Evolutionary conservation across 2,888 invertebrate genomes (phyloP).

Genomic region (Aethes cnicana): DNA sequence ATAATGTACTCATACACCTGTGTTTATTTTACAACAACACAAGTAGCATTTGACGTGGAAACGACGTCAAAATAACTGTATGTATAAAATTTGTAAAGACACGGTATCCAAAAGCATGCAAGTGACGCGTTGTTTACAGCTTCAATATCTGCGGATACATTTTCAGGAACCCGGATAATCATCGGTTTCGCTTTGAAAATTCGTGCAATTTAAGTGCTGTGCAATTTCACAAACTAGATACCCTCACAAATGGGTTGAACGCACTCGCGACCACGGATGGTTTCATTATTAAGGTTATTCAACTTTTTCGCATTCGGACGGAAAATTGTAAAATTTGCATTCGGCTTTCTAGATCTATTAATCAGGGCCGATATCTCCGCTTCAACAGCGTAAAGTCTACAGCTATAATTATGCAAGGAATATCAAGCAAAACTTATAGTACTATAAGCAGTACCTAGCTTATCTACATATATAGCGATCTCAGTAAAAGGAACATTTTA

Average conservation of each 20-base stretch:
- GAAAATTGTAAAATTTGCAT: conserved; percentile 22
- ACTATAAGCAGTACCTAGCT: too few relatives aligned
- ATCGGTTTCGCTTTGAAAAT: background rate
- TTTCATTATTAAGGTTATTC: conserved; percentile 64
- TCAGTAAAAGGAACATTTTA: conserved; percentile 8
- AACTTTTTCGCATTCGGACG: conserved; percentile 51
- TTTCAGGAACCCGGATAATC: background rate
- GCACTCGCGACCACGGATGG: conserved; percentile 47
- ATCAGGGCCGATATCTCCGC: too few relatives aligned
- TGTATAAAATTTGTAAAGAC: too few relatives aligned
- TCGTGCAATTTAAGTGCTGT: conserved; percentile 10
- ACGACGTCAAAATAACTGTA: too few relatives aligned
- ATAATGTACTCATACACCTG: conserved; percentile 21
- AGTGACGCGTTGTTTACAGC: too few relatives aligned
- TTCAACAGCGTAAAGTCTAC: too few relatives aligned
- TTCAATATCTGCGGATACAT: background rate
- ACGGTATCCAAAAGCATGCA: too few relatives aligned
- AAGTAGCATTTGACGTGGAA: conserved; percentile 7
- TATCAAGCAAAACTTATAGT: too few relatives aligned
- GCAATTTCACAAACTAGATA: conserved; percentile 46
- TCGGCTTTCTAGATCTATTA: background rate
- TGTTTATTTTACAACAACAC: conserved; percentile 19
- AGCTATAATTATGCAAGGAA: too few relatives aligned
- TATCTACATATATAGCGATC: too few relatives aligned
- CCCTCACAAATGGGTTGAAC: conserved; percentile 44